phyloP scores from a whole-genome alignment of 2,113 vertebrate species.

The Mionectes macconnelli region DNA sequence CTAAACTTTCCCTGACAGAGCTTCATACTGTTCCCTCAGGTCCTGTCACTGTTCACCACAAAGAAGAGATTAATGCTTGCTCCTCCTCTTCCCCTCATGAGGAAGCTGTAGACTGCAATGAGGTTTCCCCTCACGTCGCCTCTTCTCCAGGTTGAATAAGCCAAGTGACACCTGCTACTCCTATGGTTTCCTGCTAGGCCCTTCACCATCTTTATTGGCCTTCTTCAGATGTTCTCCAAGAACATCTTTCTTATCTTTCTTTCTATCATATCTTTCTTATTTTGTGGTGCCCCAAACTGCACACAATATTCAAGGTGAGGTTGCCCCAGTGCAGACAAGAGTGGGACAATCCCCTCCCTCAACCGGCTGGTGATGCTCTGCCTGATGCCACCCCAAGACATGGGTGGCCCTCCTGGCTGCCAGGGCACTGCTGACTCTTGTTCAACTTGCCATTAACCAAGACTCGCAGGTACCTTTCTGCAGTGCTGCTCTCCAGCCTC shows the following conservation, averaged over 20 bases:
- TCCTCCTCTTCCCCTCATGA: accelerated
- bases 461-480: not conserved
- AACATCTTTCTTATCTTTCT: no score
- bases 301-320: not conserved
- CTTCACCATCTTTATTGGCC: not conserved
- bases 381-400: not conserved
- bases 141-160: not conserved
- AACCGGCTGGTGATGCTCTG: accelerated
- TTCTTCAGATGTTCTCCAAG: not conserved
- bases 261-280: not conserved
- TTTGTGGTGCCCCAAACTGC: accelerated
- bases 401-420: accelerated
- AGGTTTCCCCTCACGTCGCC: not conserved
- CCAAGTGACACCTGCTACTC: not conserved
- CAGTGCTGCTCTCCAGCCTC: not conserved
- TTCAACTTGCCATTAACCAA: accelerated
- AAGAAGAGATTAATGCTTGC: not conserved
- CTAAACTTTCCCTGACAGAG: not conserved
- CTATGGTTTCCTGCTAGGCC: not conserved
- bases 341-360: not conserved
- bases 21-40: not conserved
- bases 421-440: not conserved
- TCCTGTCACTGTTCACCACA: not conserved
- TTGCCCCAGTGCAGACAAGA: not conserved
- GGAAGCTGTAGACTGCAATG: not conserved